Base-by-base conservation (phyloP, 2,888 invertebrate species). In the Ectemnius continuus region DNA sequence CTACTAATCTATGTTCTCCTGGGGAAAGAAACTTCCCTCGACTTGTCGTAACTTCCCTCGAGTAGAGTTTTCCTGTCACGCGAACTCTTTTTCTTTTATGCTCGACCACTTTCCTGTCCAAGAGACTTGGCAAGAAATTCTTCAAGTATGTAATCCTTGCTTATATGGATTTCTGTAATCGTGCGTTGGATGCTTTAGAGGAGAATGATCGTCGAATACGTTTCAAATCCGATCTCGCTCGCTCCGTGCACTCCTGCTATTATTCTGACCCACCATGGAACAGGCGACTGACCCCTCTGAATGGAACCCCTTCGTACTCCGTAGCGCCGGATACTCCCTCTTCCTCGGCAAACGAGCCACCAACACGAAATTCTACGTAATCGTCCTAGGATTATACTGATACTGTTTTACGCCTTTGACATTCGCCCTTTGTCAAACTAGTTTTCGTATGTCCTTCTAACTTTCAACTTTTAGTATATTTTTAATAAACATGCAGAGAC, bases 181-280 rank as follows among this genome's bases (percentile, higher is more conserved):
- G n/a, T 4, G 4, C 14, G 28, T 58, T 23, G 28, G 13, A n/a
- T 52, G 83, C 85, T 88, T 90, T 90, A 89, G 82, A 89, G 87
- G 88, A 87, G 86, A 89, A 90, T 91, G 85, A 76, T 87, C 90
- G 90, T 90, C 88, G 88, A 88, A 89, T 89, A 5, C 87, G 83
- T 67, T 65, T 71, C 81, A 88, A 90, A 90, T 90, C 90, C 88
- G 76, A 90, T 90, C 86, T 88, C 84, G 86, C 82, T 87, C 87
- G 81, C 80, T 78, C 76, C 76, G 68, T 81, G 84, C 83, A 83
- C 81, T 68, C 71, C 48, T 14, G 76, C 70, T 66, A 79, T 80
- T 78, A 80, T 80, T 48, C 72, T 11, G 52, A n/a, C 23, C 45
- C 60, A 59, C 68, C 23, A 8, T 56, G 64, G 48, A 65, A 67